Evolutionary conservation across 2,113 vertebrate genomes (phyloP).

Genomic region (Nothocercus julius): DNA sequence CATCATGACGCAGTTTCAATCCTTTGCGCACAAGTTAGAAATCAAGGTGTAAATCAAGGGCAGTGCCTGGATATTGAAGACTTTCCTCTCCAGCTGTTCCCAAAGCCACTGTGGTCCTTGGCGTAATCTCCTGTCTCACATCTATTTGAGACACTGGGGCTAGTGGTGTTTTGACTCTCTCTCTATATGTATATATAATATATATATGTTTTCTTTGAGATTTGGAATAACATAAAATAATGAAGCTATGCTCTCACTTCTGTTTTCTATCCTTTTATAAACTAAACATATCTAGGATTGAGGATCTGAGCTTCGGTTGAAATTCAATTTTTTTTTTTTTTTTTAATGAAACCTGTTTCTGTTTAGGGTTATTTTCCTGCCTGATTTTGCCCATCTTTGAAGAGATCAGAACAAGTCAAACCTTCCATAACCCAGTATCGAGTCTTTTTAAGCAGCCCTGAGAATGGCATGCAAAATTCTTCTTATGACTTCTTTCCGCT

Average conservation of each 20-base stretch:
- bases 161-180: not conserved
- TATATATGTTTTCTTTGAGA: not conserved
- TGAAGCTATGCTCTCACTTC: rapidly evolving
- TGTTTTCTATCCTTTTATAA: not conserved
- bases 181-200: too few relatives aligned
- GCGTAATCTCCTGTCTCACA: not conserved
- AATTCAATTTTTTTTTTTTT: not conserved
- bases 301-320: not conserved
- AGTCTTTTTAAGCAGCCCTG: not conserved
- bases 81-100: not conserved
- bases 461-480: not conserved
- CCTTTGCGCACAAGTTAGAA: constrained; percentile 54
- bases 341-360: not conserved
- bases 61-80: not conserved
- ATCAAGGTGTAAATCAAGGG: constrained; percentile 70
- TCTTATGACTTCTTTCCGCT: not conserved
- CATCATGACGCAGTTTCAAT: constrained; percentile 61
- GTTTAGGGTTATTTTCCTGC: not conserved
- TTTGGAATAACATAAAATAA: not conserved
- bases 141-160: not conserved
- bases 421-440: not conserved
- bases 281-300: not conserved
- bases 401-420: not conserved
- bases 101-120: not conserved
- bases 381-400: not conserved